phyloP scores from a whole-genome alignment of 2,888 invertebrate genomes.

The Andrena camellia region DNA sequence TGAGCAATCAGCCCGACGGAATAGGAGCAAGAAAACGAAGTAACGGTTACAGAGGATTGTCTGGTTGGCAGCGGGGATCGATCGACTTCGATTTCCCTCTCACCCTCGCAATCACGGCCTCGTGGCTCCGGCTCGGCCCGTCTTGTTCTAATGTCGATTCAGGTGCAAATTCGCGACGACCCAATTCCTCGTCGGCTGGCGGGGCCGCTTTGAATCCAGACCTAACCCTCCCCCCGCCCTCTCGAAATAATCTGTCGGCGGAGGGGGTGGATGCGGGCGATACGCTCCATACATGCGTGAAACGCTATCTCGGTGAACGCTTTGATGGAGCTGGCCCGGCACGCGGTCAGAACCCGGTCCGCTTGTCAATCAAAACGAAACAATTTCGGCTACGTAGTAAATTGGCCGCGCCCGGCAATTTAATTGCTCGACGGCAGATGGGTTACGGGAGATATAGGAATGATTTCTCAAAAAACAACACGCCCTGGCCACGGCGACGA shows the following conservation, averaged over 20 bases:
- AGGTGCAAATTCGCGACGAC: conserved; percentile 63
- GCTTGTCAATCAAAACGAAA: conserved; percentile 70
- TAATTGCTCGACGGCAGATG: conserved; percentile 52
- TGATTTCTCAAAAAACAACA: conserved; percentile 47
- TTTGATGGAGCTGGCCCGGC: conserved; percentile 31
- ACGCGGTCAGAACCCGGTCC: conserved; percentile 33
- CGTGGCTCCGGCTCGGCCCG: conserved; percentile 16
- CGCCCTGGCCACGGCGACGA: neutral
- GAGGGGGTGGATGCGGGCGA: neutral
- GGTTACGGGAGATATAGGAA: conserved; percentile 45
- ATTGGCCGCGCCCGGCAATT: conserved; percentile 57
- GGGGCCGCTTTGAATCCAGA: conserved; percentile 36
- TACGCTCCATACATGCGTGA: conserved; percentile 17
- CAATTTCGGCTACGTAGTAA: conserved; percentile 58
- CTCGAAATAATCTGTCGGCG: conserved; percentile 31
- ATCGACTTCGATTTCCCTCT: conserved; percentile 19
- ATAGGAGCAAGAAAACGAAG: neutral
- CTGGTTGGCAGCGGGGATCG: conserved; percentile 6
- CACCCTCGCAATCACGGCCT: conserved; percentile 3
- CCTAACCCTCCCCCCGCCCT: neutral
- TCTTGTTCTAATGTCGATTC: conserved; percentile 63
- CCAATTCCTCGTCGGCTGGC: conserved; percentile 45
- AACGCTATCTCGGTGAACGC: conserved; percentile 22
- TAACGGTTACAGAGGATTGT: neutral
- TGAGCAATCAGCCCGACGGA: neutral